Evolutionary conservation across 2,797 vertebrate genomes (phyloP).

Genomic region (Borostomias antarcticus): DNA sequence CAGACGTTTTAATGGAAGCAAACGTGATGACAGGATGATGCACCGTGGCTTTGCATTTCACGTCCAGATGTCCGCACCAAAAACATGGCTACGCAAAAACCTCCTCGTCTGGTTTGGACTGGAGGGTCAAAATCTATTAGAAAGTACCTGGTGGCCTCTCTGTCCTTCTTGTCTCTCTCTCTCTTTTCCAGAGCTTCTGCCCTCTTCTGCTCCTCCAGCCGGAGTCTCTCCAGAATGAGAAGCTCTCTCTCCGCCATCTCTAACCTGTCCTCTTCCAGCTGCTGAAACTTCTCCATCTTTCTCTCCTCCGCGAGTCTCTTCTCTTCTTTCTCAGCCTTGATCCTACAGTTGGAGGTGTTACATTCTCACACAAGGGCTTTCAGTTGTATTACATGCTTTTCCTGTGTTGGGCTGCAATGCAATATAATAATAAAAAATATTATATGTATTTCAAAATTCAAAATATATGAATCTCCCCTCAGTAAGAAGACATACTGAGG

Average conservation of each 20-base stretch:
- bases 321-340: conserved; percentile 86
- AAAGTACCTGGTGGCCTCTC: conserved; percentile 76
- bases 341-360: conserved; percentile 67
- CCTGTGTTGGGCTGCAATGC: no score
- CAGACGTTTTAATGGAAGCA: no score
- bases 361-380: neutral
- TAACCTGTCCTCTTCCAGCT: conserved; percentile 38
- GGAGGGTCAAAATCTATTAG: no score
- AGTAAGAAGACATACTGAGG: no score
- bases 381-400: no score
- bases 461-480: no score
- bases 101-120: neutral
- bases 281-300: conserved; percentile 57
- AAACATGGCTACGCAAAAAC: no score
- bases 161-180: conserved; percentile 69
- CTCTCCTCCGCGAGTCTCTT: conserved; percentile 79
- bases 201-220: conserved; percentile 72
- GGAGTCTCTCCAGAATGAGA: conserved; percentile 71
- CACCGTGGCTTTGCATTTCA: no score
- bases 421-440: no score
- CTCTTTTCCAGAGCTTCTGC: conserved; percentile 36
- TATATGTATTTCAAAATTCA: no score
- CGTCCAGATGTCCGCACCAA: no score
- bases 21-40: no score
- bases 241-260: conserved; percentile 62